Evolutionary conservation across 2,113 vertebrate genomes (phyloP).

Genomic region (Origma solitaria): DNA sequence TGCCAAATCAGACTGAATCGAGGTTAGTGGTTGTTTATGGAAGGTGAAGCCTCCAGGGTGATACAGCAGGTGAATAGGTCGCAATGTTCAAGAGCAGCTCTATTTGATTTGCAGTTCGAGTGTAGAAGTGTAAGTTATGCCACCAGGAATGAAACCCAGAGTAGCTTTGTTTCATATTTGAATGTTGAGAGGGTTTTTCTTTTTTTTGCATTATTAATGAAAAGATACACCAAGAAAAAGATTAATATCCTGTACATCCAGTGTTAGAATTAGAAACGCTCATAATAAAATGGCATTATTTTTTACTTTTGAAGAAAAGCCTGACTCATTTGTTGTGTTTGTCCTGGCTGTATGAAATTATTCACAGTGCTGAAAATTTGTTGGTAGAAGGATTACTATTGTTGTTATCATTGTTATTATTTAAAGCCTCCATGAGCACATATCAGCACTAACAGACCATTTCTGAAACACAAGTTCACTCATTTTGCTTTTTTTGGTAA

Average conservation of each 20-base stretch:
- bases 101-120: background rate
- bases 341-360: background rate
- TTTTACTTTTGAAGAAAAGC: background rate
- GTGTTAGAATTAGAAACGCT: background rate
- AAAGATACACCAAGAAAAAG: background rate
- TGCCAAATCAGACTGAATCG: background rate
- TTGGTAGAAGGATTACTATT: background rate
- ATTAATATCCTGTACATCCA: background rate
- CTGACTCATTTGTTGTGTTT: constrained; percentile 1
- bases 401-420: background rate
- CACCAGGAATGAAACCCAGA: background rate
- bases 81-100: constrained; percentile 7
- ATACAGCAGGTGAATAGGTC: constrained; percentile 3
- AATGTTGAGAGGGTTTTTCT: background rate
- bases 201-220: background rate
- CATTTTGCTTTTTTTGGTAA: constrained; percentile 14
- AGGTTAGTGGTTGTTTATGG: constrained; percentile 50
- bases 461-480: background rate
- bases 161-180: background rate
- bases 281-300: background rate
- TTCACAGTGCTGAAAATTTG: background rate
- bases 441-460: background rate
- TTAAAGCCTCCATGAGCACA: background rate
- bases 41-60: constrained; percentile 29
- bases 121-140: background rate